Percentiles rank a stretch among this genome's conserved stretches.
These are phyloP conservation scores for Eurois occulta DNA, from an alignment of 2,888 invertebrate genomes.

Conservation along the genomic window DNA sequence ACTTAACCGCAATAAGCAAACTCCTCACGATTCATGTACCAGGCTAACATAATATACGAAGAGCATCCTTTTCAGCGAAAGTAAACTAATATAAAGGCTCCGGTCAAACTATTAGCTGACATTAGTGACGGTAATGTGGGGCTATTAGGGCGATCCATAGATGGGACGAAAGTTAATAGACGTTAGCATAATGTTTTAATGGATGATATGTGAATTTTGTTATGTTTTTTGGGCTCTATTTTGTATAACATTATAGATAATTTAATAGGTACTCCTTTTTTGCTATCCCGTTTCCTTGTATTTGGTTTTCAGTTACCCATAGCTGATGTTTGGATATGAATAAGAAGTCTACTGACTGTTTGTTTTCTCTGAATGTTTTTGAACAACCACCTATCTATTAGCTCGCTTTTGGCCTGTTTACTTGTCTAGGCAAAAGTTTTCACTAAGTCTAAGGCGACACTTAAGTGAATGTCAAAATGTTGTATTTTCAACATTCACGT, in stretches of 20 bases:
- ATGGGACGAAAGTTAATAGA: constrained; percentile 46
- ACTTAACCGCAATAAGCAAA: constrained; percentile 14
- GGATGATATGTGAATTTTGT: constrained; percentile 32
- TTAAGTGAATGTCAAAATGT: background rate
- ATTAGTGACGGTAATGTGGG: constrained; percentile 52
- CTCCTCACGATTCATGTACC: background rate
- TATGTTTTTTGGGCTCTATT: background rate
- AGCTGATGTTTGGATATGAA: background rate
- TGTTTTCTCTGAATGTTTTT: background rate
- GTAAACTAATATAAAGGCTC: constrained; percentile 62
- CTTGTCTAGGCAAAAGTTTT: too few relatives aligned
- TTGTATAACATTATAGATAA: background rate
- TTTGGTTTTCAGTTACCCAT: background rate
- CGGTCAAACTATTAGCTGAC: constrained; percentile 62
- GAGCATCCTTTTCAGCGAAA: constrained; percentile 42
- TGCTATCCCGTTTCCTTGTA: background rate
- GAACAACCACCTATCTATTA: too few relatives aligned
- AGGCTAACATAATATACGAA: constrained; percentile 31
- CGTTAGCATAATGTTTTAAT: constrained; percentile 46
- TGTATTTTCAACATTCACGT: background rate
- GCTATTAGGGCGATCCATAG: constrained; percentile 46
- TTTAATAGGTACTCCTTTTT: background rate
- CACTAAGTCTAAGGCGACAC: background rate
- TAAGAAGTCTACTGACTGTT: background rate
- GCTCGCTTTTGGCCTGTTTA: too few relatives aligned